Conservation (phyloP, 2,797 vertebrate species). For the Xenentodon cancila region DNA sequence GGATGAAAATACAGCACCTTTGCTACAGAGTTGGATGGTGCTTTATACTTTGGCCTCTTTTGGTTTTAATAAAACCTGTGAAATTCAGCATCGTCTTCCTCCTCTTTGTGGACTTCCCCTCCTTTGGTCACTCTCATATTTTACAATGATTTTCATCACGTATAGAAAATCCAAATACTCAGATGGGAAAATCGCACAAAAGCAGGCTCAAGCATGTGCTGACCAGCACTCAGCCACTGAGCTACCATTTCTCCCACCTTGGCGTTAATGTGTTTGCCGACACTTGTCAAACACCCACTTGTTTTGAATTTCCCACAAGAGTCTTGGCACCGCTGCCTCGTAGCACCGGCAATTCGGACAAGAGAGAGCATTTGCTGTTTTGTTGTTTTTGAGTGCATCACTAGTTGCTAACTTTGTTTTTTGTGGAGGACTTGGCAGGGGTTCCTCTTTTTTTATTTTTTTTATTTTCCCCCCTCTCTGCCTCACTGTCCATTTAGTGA, state of each 20-base stretch:
- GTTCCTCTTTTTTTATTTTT: constrained; percentile 23
- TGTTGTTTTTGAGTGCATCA: constrained; percentile 68
- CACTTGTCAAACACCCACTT: constrained; percentile 81
- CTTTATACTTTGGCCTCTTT: too few relatives aligned
- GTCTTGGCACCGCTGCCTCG: constrained; percentile 66
- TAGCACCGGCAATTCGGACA: constrained; percentile 48
- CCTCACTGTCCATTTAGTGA: constrained; percentile 50
- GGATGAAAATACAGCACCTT: too few relatives aligned
- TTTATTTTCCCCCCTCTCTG: constrained; percentile 30
- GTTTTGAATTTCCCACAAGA: constrained; percentile 76
- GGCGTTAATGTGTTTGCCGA: constrained; percentile 73
- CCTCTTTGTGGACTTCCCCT: too few relatives aligned
- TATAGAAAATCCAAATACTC: background rate
- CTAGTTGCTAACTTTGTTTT: constrained; percentile 63
- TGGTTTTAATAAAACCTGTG: too few relatives aligned
- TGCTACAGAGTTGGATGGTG: too few relatives aligned
- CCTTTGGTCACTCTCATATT: background rate
- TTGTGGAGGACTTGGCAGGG: constrained; percentile 72
- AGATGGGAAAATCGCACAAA: constrained; percentile 11
- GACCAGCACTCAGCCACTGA: constrained; percentile 54
- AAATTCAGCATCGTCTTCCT: too few relatives aligned
- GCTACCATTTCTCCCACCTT: constrained; percentile 70
- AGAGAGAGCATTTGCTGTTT: constrained; percentile 76
- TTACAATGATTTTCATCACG: background rate
- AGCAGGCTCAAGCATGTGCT: constrained; percentile 40